Evolutionary conservation across 53 echinoderm and acorn worm species (phyloP).

Genomic region (Apostichopus leukothele): DNA sequence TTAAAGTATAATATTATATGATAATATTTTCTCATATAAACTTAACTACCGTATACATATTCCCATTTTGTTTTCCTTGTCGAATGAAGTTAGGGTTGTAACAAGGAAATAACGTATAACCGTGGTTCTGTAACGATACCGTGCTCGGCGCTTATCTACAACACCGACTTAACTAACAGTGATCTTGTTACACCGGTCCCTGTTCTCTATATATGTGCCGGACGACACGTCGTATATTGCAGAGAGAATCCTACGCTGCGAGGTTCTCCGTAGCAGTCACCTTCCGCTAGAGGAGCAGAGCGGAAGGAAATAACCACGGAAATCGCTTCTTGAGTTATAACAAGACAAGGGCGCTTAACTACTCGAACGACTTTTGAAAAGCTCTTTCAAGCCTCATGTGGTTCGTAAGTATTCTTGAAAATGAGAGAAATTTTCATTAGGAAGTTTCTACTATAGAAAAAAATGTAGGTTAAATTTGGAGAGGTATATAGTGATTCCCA

Average conservation of each 20-base stretch:
- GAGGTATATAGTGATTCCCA: not conserved
- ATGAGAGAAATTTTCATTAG: not conserved
- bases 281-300: not conserved
- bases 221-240: not conserved
- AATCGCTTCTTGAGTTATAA: conserved; percentile 24
- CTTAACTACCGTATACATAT: too few species aligned
- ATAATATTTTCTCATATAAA: too few species aligned
- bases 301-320: conserved; percentile 28
- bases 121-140: too few species aligned
- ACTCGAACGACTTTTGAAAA: conserved; percentile 18
- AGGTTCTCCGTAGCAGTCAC: not conserved
- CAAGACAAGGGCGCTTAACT: not conserved
- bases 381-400: conserved; percentile 1
- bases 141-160: too few species aligned
- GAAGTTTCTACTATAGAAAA: not conserved
- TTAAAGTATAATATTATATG: too few species aligned
- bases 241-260: not conserved
- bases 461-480: not conserved
- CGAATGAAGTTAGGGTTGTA: too few species aligned
- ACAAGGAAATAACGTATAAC: too few species aligned
- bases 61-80: too few species aligned
- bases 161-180: too few species aligned
- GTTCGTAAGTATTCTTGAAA: conserved; percentile 11
- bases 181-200: too few species aligned
- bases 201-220: not conserved